A percentile compares a stretch with the other conserved stretches of the same genome.
Conservation (phyloP, 2,113 vertebrate species). For the Dromaius novaehollandiae region DNA sequence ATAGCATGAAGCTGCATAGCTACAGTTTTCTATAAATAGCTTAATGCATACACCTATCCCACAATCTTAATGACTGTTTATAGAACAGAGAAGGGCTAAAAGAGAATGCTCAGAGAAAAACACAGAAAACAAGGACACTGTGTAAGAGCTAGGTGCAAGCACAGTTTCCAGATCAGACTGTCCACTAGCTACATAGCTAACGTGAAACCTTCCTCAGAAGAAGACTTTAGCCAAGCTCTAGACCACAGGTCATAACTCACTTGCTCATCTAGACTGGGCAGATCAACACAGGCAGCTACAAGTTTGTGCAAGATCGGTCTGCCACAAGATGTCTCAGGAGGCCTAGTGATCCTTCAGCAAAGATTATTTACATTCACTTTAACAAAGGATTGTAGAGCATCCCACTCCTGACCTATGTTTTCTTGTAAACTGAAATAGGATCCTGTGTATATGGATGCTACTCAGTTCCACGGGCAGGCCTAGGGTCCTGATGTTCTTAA, state of each 20-base stretch:
- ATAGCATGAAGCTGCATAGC: not conserved
- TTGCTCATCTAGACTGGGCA: not conserved
- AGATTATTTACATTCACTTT: not conserved
- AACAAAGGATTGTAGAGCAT: not conserved
- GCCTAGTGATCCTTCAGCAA: not conserved
- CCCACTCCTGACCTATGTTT: not conserved
- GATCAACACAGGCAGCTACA: not conserved
- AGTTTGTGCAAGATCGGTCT: not conserved
- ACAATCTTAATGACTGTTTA: not conserved
- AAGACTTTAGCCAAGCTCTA: not conserved
- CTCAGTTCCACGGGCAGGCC: not conserved
- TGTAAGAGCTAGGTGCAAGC: not conserved
- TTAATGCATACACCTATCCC: not conserved
- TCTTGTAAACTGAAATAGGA: not conserved
- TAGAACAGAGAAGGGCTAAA: not conserved
- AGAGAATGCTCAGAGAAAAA: not conserved
- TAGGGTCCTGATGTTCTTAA: not conserved
- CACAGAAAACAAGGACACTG: not conserved
- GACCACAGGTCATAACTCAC: not conserved
- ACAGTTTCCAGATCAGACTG: not conserved
- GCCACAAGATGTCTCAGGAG: not conserved
- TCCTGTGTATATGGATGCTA: not conserved
- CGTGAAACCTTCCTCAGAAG: not conserved
- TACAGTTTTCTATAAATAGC: not conserved
- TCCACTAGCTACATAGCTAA: not conserved